Evolutionary conservation across 2,888 invertebrate genomes (phyloP).

Genomic region (Tryphoninae sp.): DNA sequence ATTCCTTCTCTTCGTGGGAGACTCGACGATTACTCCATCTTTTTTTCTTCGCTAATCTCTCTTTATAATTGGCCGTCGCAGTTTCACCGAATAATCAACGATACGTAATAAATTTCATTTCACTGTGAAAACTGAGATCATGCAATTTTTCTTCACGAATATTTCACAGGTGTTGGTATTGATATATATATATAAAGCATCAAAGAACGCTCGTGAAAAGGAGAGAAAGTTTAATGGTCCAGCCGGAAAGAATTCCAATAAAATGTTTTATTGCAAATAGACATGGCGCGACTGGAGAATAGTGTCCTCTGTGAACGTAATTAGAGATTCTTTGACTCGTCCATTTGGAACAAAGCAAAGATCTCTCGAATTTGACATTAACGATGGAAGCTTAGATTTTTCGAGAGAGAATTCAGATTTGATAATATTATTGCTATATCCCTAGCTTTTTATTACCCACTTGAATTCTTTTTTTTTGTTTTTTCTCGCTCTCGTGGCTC

Average conservation of each 20-base stretch:
- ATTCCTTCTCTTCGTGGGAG: conserved; percentile 47
- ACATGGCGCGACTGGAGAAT: conserved; percentile 31
- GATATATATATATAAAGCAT: neutral
- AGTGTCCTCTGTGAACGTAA: conserved; percentile 27
- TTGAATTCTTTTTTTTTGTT: neutral
- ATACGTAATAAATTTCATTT: neutral
- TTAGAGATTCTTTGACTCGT: conserved; percentile 15
- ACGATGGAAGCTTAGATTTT: neutral
- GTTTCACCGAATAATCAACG: neutral
- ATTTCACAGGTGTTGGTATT: neutral
- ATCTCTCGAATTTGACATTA: no score
- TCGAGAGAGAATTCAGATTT: neutral
- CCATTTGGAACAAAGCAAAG: neutral
- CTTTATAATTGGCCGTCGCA: conserved; percentile 15
- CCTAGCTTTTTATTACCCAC: neutral
- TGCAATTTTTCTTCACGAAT: conserved; percentile 15
- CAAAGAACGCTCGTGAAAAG: neutral
- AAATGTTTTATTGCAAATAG: conserved; percentile 33
- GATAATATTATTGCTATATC: neutral
- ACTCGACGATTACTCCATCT: conserved; percentile 34
- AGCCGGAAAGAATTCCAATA: conserved; percentile 10
- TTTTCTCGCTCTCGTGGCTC: neutral
- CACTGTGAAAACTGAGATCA: neutral
- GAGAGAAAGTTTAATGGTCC: conserved; percentile 11
- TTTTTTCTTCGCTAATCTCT: conserved; percentile 3